Base-by-base conservation (phyloP, 2,888 invertebrate species). In the Agonum fuliginosum region DNA sequence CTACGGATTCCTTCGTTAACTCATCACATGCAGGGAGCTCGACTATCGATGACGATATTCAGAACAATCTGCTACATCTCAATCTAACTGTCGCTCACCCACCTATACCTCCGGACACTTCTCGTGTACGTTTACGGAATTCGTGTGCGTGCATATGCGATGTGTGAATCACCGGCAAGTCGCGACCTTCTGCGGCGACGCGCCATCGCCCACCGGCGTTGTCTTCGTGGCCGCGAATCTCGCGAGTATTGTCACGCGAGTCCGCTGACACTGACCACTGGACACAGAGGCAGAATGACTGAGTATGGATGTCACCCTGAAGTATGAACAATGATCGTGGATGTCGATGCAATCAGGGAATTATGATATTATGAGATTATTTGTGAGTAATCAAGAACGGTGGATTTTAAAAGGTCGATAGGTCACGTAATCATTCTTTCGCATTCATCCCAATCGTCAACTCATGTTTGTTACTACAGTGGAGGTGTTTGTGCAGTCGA, bases 81-180 rank as follows among this genome's bases (percentile, higher is more conserved):
- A n/a, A n/a, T n/a, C n/a, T n/a, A n/a, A n/a, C n/a, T n/a, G n/a
- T n/a, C n/a, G n/a, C n/a, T n/a, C n/a, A n/a, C n/a, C n/a, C n/a
- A n/a, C n/a, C n/a, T n/a, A n/a, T n/a, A n/a, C n/a, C n/a, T n/a
- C n/a, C n/a, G n/a, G n/a, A n/a, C n/a, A n/a, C n/a, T 24, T 19
- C 5, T 20, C 20, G 3, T 20, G 22, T n/a, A 54, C 20, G 48
- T 48, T 48, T 22, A n/a, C n/a, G 20, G 19, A 37, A 37, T 37
- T 37, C 37, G 10, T 37, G 4, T 3, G 4, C 14, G 54, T 54
- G 54, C 24, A 10, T 54, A 5, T 8, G 54, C 10, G 67, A 34
- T 34, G 17, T 6, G 34, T 67, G 67, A 67, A 37, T 67, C 67
- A 67, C 67, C 20, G n/a, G n/a, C 37, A 12, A n/a, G n/a, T 37